Base-by-base conservation (phyloP, 2,797 vertebrate species). In the Leontocebus nigricollis region DNA sequence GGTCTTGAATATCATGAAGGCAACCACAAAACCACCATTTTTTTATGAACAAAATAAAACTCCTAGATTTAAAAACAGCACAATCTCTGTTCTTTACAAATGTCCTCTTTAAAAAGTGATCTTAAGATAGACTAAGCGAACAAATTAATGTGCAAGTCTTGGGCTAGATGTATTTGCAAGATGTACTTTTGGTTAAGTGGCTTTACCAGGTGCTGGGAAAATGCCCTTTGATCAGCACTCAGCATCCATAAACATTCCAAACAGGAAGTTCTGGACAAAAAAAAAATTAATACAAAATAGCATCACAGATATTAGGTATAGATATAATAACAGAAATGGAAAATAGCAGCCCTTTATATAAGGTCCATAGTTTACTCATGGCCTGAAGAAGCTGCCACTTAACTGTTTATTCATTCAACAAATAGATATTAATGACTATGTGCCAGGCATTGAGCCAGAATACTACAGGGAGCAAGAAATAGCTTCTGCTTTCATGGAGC, bases 31-130 rank as follows among this genome's bases (percentile, higher is more conserved):
- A 85, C 41, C 41, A 85, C 14, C 64, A 77, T 61, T 90, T 94
- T 92, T 92, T 89, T 75, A 79, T 52, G 30, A 89, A 75, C 93
- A 83, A 97, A 61, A 64, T 33, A 86, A 96, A 81, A 76, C 61
- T 15, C 52, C 46, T 75, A 24, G 33, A 75, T 64, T 79, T 52
- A 55, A 90, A 86, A 93, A 70, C 70, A 79, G 36, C 24, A 59
- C n/a, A 44, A 39, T 64, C 46, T 64, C 88, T 92, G 64, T 72
- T 94, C 76, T 91, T 94, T 59, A 90, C 10, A 94, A 27, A 91
- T 52, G 88, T 96, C 41, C 24, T 80, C 57, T 83, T 81, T 84
- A 75, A 76, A 84, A 10, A 80, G 83, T 19, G 8, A 95, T 44
- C 27, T 57, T 85, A 73, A 52, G 76, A 64, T 24, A 84, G 64